These are phyloP conservation scores for Spondyliosoma cantharus DNA, from an alignment of 2,797 vertebrate species.

Conservation along the genomic window DNA sequence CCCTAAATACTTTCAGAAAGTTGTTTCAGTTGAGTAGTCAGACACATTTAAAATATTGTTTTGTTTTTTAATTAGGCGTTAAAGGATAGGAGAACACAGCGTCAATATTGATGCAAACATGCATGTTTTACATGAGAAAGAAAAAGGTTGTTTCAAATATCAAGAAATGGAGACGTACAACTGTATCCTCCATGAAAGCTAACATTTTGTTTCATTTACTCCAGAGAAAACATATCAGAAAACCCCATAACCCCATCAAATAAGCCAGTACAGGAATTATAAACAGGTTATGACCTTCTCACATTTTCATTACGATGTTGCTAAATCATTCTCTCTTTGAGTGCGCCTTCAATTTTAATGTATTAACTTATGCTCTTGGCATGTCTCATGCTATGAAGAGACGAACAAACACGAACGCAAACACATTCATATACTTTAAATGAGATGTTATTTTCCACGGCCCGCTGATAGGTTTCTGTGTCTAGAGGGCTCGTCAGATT, in stretches of 20 bases:
- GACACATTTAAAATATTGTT: background rate
- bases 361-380: slow-evolving; percentile 13
- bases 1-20: too few relatives aligned
- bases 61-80: background rate
- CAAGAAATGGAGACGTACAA: background rate
- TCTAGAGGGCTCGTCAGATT: slow-evolving; percentile 33
- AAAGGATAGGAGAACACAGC: background rate
- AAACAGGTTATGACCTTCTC: slow-evolving; percentile 37
- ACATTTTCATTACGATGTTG: slow-evolving; percentile 35
- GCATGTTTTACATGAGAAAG: background rate
- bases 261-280: slow-evolving; percentile 24
- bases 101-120: too few relatives aligned
- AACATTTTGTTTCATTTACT: slow-evolving; percentile 7
- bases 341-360: slow-evolving; percentile 1
- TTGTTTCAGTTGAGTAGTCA: too few relatives aligned
- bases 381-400: background rate
- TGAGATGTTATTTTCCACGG: slow-evolving; percentile 20
- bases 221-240: slow-evolving; percentile 27
- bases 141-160: slow-evolving; percentile 2
- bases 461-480: slow-evolving; percentile 20
- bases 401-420: background rate
- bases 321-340: slow-evolving; percentile 19
- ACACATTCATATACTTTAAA: slow-evolving; percentile 17
- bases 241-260: slow-evolving; percentile 53
- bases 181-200: background rate